Evolutionary conservation across 1,140 invertebrate species (phyloP), one percentile per base, ranked within the genome.

Genomic region (Meteorus sp.): DNA sequence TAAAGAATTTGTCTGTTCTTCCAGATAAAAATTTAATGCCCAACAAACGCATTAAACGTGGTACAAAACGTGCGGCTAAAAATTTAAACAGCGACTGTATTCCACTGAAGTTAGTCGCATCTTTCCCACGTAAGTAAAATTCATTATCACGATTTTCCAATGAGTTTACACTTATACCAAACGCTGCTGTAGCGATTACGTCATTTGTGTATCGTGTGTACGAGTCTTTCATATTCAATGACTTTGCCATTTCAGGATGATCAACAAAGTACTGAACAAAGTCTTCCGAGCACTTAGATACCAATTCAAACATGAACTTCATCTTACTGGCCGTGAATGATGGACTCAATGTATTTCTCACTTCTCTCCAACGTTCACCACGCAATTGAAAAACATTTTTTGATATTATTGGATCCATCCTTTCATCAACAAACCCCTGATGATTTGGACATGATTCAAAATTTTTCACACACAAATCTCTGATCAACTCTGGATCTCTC

Each of bases 131-230:
- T 2, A 72, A 33, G 47, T 73, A 80, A 65, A 84, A 83, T 31
- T 82, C 71, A 56, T 83, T 82, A 0, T 82, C 56, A 0, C 67
- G 72, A 37, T 80, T 63, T 44, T 75, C 63, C 20, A 82, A 71
- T 0, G 82, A 82, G 62, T 82, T 73, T 15, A 78, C 71, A 13
- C 79, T 67, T 0, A 84, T 63, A 0, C 83, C 83, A 56, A 84
- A 84, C 0, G 81, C 81, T 5, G 74, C 74, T 0, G 73, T 76
- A 1, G 82, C 82, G 43, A 84, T 84, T 2, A 82, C 70, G 53
- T 84, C 83, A 59, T 80, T 79, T 0, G 81, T 76, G 27, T 76
- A 74, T 58, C 76, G 70, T 3, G 72, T 75, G 53, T 75, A 79
- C 0, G 71, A 55, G 44, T 79, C 74, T 51, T 74, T 75, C 1